Percentiles rank a stretch among this genome's conserved stretches.
Conservation (phyloP, 1,140 invertebrate genomes). For the Andrena cerasifolii region DNA sequence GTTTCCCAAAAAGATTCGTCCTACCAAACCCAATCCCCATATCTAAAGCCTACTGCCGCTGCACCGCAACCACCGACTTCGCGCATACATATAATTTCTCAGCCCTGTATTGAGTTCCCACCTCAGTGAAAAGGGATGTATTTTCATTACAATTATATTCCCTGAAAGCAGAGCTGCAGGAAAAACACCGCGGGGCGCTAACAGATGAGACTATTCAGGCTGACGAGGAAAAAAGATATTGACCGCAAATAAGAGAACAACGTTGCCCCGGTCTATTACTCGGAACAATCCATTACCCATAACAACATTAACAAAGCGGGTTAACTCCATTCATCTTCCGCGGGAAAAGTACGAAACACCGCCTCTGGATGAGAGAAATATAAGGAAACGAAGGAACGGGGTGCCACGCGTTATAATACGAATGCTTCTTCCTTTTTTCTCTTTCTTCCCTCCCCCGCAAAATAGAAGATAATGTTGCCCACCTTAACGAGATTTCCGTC, state of each 20-base stretch:
- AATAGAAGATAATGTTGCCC: slow-evolving; percentile 34
- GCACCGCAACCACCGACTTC: too few species aligned
- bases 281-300: slow-evolving; percentile 34
- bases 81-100: too few species aligned
- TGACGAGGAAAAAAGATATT: not conserved
- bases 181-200: not conserved
- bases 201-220: not conserved
- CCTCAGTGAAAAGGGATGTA: too few species aligned
- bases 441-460: not conserved
- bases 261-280: slow-evolving; percentile 28
- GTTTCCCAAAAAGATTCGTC: too few species aligned
- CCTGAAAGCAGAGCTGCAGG: not conserved
- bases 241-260: slow-evolving; percentile 50
- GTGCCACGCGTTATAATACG: slow-evolving; percentile 22
- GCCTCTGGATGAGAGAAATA: not conserved
- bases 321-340: slow-evolving; percentile 54
- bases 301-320: slow-evolving; percentile 61
- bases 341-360: slow-evolving; percentile 25
- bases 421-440: too few species aligned
- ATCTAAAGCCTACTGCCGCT: too few species aligned
- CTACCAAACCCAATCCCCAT: too few species aligned
- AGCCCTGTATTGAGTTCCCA: not conserved
- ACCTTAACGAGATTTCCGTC: slow-evolving; percentile 39
- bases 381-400: not conserved
- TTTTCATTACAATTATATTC: not conserved